Conservation (phyloP, 2,113 vertebrate genomes). For the Baryphthengus martii region DNA sequence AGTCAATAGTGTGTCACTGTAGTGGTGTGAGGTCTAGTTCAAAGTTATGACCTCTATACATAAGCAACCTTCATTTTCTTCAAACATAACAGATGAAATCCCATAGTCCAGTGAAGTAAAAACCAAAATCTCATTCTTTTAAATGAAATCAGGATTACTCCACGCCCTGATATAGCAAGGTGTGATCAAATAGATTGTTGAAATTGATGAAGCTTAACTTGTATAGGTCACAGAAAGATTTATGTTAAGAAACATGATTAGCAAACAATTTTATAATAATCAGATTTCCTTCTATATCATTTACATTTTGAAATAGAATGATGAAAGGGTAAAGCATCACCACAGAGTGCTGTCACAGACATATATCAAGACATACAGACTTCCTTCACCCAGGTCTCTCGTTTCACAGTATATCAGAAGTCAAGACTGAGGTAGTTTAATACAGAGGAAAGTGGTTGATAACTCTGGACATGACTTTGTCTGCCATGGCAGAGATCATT, state of each 20-base stretch:
- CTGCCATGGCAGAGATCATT: background rate
- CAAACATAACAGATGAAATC: background rate
- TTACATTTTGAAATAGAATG: background rate
- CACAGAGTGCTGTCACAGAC: background rate
- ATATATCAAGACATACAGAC: background rate
- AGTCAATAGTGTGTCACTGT: background rate
- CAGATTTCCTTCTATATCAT: background rate
- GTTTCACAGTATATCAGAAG: background rate
- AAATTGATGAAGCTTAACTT: background rate
- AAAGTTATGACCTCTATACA: background rate
- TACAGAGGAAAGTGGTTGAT: background rate
- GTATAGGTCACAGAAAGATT: background rate
- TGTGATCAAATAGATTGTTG: background rate
- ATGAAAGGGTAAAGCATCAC: background rate
- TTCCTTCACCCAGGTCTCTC: background rate
- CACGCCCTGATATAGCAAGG: background rate
- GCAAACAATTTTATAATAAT: background rate
- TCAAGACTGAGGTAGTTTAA: background rate
- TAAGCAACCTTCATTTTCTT: background rate
- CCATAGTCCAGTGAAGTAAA: background rate
- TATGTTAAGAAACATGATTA: accelerated
- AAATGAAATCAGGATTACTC: background rate
- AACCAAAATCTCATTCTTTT: background rate
- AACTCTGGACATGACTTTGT: background rate
- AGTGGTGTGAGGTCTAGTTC: background rate